Evolutionary conservation across 2,113 vertebrate species (phyloP).

Genomic region (Albula glossodonta): DNA sequence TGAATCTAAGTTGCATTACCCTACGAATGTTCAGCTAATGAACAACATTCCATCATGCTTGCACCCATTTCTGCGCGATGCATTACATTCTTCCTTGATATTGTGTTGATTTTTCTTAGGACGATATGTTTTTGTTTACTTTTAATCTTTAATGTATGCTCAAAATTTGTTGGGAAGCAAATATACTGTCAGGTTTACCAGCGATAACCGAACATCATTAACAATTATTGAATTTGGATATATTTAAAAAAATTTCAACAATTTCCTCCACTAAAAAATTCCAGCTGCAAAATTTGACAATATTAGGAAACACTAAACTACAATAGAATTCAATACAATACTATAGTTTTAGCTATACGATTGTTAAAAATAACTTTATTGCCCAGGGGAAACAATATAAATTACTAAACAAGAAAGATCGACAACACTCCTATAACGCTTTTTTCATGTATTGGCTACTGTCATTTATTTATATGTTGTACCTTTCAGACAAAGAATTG

Average conservation of each 20-base stretch:
- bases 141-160: background rate
- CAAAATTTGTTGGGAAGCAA: background rate
- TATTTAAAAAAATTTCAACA: background rate
- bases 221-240: background rate
- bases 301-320: too few species aligned
- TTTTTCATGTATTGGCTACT: background rate
- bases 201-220: background rate
- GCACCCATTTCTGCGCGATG: background rate
- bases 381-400: too few species aligned
- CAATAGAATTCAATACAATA: too few species aligned
- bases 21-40: background rate
- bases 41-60: background rate
- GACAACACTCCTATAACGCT: background rate
- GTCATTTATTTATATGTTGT: background rate
- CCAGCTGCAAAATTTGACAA: background rate
- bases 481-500: background rate
- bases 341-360: too few species aligned
- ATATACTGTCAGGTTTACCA: background rate
- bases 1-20: background rate
- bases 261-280: background rate
- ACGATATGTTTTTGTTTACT: background rate
- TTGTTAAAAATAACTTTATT: too few species aligned
- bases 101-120: background rate
- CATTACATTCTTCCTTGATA: too few species aligned
- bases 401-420: too few species aligned